Percentiles rank a stretch among this genome's conserved stretches.
Conservation (phyloP, 1,140 invertebrate genomes). For the Caenorhabditis elegans region DNA sequence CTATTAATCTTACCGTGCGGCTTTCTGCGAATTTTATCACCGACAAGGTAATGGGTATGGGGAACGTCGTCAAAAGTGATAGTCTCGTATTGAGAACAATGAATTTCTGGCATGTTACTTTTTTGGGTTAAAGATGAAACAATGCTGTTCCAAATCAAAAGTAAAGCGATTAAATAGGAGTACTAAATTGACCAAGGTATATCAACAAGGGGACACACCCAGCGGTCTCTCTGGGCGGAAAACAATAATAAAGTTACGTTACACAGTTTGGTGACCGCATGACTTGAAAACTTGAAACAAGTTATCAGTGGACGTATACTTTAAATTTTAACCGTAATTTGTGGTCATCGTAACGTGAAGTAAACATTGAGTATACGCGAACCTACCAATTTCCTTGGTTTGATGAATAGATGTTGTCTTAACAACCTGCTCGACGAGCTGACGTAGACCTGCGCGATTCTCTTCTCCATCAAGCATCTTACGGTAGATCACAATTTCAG, state of each 20-base stretch:
- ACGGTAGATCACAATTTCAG: conserved; percentile 66
- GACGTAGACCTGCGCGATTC: conserved; percentile 64
- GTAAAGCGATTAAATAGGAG: neutral
- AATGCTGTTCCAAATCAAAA: neutral
- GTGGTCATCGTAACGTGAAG: no score
- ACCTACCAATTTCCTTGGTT: conserved; percentile 14
- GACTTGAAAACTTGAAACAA: conserved; percentile 20
- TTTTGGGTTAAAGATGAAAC: neutral
- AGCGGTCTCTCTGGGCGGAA: neutral
- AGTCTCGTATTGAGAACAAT: conserved; percentile 17
- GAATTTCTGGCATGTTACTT: neutral
- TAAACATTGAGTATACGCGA: neutral
- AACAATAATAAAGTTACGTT: conserved; percentile 53
- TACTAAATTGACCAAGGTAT: no score
- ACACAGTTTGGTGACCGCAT: conserved; percentile 56
- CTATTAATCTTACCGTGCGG: neutral
- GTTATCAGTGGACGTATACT: no score
- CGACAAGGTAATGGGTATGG: conserved; percentile 14
- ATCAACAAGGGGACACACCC: neutral
- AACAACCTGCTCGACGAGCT: conserved; percentile 65
- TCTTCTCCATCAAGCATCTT: conserved; percentile 67
- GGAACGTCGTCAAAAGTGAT: conserved; percentile 29
- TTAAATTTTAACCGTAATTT: no score
- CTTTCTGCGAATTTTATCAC: conserved; percentile 6
- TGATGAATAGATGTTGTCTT: conserved; percentile 54